Evolutionary conservation across 1,140 invertebrate species (phyloP).

Genomic region (Brachionus manjavacas): DNA sequence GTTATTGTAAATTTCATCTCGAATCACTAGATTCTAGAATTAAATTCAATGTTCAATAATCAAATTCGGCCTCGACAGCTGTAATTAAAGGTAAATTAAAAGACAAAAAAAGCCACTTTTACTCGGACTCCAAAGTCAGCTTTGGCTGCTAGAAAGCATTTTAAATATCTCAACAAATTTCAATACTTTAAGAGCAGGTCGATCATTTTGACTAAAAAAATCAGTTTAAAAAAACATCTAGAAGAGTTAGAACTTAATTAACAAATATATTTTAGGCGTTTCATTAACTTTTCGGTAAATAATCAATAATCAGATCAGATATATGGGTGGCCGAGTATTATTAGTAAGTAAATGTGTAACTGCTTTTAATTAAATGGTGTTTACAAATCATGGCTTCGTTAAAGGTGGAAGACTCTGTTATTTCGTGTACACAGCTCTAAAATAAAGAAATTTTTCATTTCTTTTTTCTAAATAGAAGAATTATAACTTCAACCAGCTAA

Average conservation of each 20-base stretch:
- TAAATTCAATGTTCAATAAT: background rate
- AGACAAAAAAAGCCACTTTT: background rate
- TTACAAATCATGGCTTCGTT: background rate
- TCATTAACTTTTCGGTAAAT: conserved; percentile 1
- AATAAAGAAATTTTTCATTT: background rate
- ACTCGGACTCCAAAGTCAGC: background rate
- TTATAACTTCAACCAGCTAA: background rate
- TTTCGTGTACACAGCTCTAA: background rate
- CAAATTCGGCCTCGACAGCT: background rate
- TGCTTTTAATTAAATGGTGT: background rate
- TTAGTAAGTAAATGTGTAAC: background rate
- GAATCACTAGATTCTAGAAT: background rate
- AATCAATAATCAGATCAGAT: background rate
- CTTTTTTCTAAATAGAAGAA: background rate
- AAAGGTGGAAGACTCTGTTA: background rate
- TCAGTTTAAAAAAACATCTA: background rate
- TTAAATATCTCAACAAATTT: background rate
- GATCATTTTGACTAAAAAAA: background rate
- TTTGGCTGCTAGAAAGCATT: background rate
- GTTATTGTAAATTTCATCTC: background rate
- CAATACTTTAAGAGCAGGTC: background rate
- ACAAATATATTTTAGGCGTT: background rate
- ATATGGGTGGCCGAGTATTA: background rate
- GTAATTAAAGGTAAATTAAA: conserved; percentile 5
- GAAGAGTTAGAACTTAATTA: background rate